A percentile compares a stretch with the other conserved stretches of the same genome.
phyloP scores from a whole-genome alignment of 92 coral and sea anemone genomes.

The Zoanthus gigantus region DNA sequence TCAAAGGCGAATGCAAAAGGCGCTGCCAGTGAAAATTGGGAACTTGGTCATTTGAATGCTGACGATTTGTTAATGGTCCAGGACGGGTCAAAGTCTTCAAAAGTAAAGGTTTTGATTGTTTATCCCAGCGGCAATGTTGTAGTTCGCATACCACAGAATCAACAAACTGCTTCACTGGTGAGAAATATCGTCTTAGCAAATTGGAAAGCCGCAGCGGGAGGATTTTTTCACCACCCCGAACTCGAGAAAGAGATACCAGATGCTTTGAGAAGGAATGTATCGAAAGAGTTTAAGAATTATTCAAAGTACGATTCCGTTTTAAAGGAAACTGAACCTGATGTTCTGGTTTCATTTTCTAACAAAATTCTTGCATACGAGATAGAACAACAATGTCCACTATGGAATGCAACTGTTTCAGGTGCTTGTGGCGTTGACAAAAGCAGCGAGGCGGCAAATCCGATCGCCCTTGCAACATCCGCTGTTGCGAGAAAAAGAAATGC shows the following conservation, averaged over 20 bases:
- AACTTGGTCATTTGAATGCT: slow-evolving; percentile 22
- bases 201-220: neutral
- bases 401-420: slow-evolving; percentile 36
- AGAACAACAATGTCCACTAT: slow-evolving; percentile 31
- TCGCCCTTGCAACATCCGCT: slow-evolving; percentile 43
- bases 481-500: slow-evolving; percentile 41
- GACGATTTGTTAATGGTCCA: slow-evolving; percentile 29
- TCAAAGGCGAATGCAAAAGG: slow-evolving; percentile 14
- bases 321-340: neutral
- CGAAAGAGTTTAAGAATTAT: neutral
- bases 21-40: slow-evolving; percentile 14
- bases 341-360: neutral
- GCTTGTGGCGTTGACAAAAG: slow-evolving; percentile 36
- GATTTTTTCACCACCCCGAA: neutral
- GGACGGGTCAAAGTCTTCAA: neutral
- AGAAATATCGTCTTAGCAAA: neutral
- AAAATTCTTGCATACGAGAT: slow-evolving; percentile 18
- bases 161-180: neutral
- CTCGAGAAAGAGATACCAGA: neutral
- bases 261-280: neutral
- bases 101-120: neutral
- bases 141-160: neutral
- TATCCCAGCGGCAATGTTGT: neutral
- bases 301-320: neutral
- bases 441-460: neutral